Evolutionary conservation across 1,140 invertebrate species (phyloP), one percentile per base, ranked within the genome.

Genomic region (Cotesia chilonis): DNA sequence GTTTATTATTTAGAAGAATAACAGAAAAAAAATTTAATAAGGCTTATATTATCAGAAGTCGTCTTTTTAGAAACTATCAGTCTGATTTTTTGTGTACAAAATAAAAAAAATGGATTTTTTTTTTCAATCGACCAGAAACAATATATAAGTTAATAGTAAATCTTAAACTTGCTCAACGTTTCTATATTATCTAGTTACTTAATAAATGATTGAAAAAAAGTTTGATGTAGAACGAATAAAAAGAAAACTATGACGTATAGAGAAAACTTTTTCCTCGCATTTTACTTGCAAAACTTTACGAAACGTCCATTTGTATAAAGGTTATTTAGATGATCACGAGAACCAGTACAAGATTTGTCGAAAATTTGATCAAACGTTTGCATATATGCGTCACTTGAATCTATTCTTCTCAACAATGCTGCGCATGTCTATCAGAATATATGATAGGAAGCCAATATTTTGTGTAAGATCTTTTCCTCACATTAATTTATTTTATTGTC

Each of bases 301-400:
- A 74, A 70, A 73, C 70, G 55, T 10, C 17, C 12, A 17, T 10
- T 66, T 55, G 54, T 57, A 65, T 70, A 65, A 12, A 71, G 37
- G 28, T 17, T 54, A 20, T 52, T 54, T 68, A 10, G 10, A 41
- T 47, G 36, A 6, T 35, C 54, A 35, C n/a, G 59, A n/a, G 41
- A 66, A 47, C 3, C 12, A 28, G 47, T 68, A 61, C 60, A 37
- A 71, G 64, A 68, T 55, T 66, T 71, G 51, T 67, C 55, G 63
- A 66, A 52, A 28, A 71, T 47, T 65, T 75, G 74, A 75, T 75
- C 71, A 71, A 75, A 72, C 71, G 67, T 70, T 70, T 60, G 68
- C 57, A 72, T 66, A 6, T 51, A 41, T 38, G 10, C 14, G 9
- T 69, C 51, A 37, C 37, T 36, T n/a, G 14, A 14, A 52, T 55